Base-by-base conservation (phyloP, 1,140 invertebrate species). In the Matsumurasca onukii region DNA sequence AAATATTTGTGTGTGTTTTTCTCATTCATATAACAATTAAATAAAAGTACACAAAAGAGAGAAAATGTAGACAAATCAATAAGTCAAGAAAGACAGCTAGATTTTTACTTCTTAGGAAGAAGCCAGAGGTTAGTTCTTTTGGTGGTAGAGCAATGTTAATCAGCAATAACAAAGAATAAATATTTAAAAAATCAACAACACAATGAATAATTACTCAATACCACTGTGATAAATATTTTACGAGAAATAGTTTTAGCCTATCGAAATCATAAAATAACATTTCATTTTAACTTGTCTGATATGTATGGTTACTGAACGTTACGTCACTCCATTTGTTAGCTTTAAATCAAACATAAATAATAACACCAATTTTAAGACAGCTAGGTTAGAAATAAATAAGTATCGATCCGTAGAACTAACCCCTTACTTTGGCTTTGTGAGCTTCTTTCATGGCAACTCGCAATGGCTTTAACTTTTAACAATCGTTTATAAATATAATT, bases 401-500 rank as follows among this genome's bases (percentile, higher is more conserved):
- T n/a, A n/a, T n/a, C n/a, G n/a, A n/a, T n/a, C n/a, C n/a, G n/a
- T n/a, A n/a, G n/a, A n/a, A n/a, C n/a, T n/a, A n/a, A n/a, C n/a
- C n/a, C n/a, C n/a, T n/a, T n/a, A n/a, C n/a, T n/a, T n/a, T n/a
- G n/a, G n/a, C n/a, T n/a, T n/a, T n/a, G 12, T 29, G 22, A 59
- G 55, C 55, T 13, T 39, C 55, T 59, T 59, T 24, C 55, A 59
- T 59, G 55, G 55, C 55, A 59, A 59, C 55, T 59, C 15, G 55
- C 25, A 59, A 59, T 59, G 55, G 55, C 55, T 59, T 59, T 24
- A 59, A 59, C 55, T 59, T 59, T 59, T 29, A 59, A 59, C 55
- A 59, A 59, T 59, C 25, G 24, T 59, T 59, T 59, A 59, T 59
- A 59, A 59, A 59, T 59, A 59, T 59, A 59, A 59, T 59, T 59